phyloP scores from a whole-genome alignment of 2,888 invertebrate species.

The Tuta absoluta region DNA sequence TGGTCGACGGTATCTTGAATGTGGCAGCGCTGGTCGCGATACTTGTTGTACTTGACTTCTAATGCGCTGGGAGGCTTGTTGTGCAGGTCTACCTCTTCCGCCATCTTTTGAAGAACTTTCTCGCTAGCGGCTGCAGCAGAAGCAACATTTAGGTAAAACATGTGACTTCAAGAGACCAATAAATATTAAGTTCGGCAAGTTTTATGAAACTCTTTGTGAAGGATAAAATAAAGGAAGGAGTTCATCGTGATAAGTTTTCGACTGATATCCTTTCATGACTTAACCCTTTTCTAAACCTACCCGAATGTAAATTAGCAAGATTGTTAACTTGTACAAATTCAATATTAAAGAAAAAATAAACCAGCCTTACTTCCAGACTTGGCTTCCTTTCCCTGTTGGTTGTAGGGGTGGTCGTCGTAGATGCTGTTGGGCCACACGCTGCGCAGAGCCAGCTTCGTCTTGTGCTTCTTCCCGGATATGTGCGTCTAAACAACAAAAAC shows the following conservation, averaged over 20 bases:
- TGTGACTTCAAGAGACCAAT: not conserved
- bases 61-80: constrained; percentile 44
- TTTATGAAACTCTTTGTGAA: too few relatives aligned
- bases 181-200: too few relatives aligned
- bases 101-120: constrained; percentile 56
- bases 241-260: too few relatives aligned
- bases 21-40: constrained; percentile 54
- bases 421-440: constrained; percentile 62
- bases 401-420: constrained; percentile 63
- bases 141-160: not conserved
- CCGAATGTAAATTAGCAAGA: not conserved
- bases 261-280: too few relatives aligned
- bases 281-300: not conserved
- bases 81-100: constrained; percentile 53
- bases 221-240: too few relatives aligned
- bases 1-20: constrained; percentile 62
- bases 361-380: not conserved
- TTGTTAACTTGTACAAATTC: too few relatives aligned
- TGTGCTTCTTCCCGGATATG: constrained; percentile 76
- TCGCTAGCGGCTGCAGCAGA: constrained; percentile 44
- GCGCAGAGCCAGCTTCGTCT: constrained; percentile 54
- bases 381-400: constrained; percentile 38
- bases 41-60: constrained; percentile 53
- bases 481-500: constrained; percentile 61
- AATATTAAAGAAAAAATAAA: not conserved